Evolutionary conservation across 2,113 vertebrate genomes (phyloP).

Genomic region (Ia io): DNA sequence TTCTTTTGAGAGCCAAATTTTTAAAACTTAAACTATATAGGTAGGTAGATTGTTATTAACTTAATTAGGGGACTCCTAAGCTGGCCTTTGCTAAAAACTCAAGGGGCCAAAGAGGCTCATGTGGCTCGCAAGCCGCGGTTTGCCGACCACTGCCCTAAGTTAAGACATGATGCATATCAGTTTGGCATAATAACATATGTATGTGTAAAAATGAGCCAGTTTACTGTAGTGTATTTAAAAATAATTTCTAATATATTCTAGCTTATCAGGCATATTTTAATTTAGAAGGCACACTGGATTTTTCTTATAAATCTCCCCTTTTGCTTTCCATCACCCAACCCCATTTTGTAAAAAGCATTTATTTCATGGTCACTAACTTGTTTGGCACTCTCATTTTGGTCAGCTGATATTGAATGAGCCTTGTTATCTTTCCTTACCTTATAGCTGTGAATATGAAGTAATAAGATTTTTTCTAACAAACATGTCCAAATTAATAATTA

Average conservation of each 20-base stretch:
- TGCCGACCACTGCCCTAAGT: not conserved
- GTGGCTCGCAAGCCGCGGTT: too few relatives aligned
- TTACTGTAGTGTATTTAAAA: slow-evolving; percentile 27
- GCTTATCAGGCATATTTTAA: not conserved
- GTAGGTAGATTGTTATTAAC: too few relatives aligned
- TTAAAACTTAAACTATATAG: too few relatives aligned
- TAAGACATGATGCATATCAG: not conserved
- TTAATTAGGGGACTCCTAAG: too few relatives aligned
- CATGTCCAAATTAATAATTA: not conserved
- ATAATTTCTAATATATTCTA: not conserved
- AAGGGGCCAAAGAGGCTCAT: too few relatives aligned
- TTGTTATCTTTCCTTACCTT: not conserved
- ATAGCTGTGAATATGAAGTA: not conserved
- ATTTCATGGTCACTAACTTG: not conserved
- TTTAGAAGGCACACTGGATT: not conserved
- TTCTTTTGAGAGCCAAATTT: too few relatives aligned
- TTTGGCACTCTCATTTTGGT: not conserved
- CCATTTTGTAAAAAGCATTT: not conserved
- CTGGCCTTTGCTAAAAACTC: too few relatives aligned
- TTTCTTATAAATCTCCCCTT: not conserved
- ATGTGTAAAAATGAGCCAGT: not conserved
- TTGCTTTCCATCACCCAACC: not conserved
- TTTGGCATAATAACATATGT: not conserved
- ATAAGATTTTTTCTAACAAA: not conserved
- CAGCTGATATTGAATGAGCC: not conserved